Evolutionary conservation across 2,797 vertebrate species (phyloP), one percentile per base, ranked within the genome.

Genomic region (Crocidura indochinensis): DNA sequence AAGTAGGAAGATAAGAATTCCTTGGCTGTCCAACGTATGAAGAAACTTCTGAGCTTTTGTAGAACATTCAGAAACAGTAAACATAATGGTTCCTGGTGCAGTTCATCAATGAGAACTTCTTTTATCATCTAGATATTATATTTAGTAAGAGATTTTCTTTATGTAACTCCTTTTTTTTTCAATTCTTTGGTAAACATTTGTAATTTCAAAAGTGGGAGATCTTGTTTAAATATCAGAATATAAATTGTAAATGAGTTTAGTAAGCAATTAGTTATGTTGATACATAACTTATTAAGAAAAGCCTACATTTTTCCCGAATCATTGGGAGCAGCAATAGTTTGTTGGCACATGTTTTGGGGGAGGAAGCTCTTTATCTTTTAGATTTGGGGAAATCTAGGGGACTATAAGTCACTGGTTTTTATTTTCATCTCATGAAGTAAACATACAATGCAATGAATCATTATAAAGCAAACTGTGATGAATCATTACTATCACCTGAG

Each of bases 241-340:
- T 85, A 60, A 94, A 46, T 91, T 81, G 62, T 91, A 75, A 79
- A 53, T 90, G 22, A 77, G 60, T 91, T 82, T 94, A 74, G 10
- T 84, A 31, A 92, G 78, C 24, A 68, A 6, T 83, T 64, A 64
- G 22, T 3, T 64, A 19, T 31, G 56, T 62, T 73, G 38, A 20
- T 82, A 2, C 86, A 72, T 5, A 88, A 11, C n/a, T 84, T 87
- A 88, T 85, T 60, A 31, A 74, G 38, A 88, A 87, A 79, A 65
- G 46, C n/a, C 24, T 64, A 3, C 46, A 26, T 19, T 15, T 88
- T 87, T 90, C 93, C 31, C 69, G 1, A 90, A 53, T 87, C 67
- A 67, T 38, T 74, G 20, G 64, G 6, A 1, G 10, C 19, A 69
- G 71, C 31, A 92, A 31, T 88, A 49, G 81, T 90, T 77, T 14